Conservation (phyloP, 2,797 vertebrate species). For the Rhinella marina region DNA sequence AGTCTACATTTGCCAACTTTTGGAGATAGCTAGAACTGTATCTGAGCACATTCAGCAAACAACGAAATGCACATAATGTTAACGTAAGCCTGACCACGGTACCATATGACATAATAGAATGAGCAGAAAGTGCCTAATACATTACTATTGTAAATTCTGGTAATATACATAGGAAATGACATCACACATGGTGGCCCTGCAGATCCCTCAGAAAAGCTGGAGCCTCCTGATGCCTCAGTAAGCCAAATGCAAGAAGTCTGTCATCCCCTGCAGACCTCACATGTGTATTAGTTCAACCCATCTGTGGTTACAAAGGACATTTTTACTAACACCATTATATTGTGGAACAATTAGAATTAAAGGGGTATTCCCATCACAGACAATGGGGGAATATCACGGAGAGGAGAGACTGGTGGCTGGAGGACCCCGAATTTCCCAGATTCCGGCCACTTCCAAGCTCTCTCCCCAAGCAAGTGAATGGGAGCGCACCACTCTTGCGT, state of each 20-base stretch:
- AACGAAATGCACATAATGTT: not conserved
- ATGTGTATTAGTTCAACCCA: not conserved
- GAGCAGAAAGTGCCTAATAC: not conserved
- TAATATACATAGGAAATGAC: not conserved
- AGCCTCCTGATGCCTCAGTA: not conserved
- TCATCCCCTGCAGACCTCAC: not conserved
- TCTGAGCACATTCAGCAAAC: not conserved
- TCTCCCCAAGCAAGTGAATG: too few species aligned
- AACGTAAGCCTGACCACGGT: not conserved
- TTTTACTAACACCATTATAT: too few species aligned
- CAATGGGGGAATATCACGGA: too few species aligned
- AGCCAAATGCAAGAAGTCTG: not conserved
- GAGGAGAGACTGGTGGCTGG: too few species aligned
- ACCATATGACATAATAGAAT: not conserved
- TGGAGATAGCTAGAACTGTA: not conserved
- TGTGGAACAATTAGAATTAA: too few species aligned
- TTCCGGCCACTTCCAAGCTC: too few species aligned
- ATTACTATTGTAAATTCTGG: not conserved
- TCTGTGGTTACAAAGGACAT: too few species aligned
- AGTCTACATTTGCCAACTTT: conserved; percentile 28
- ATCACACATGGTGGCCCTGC: not conserved
- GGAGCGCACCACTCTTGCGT: too few species aligned
- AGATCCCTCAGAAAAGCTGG: too few species aligned
- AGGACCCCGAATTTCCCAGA: too few species aligned
- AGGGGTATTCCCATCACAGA: too few species aligned